These are phyloP conservation scores for Phainopepla nitens DNA, from an alignment of 2,113 vertebrate genomes.

Conservation along the genomic window DNA sequence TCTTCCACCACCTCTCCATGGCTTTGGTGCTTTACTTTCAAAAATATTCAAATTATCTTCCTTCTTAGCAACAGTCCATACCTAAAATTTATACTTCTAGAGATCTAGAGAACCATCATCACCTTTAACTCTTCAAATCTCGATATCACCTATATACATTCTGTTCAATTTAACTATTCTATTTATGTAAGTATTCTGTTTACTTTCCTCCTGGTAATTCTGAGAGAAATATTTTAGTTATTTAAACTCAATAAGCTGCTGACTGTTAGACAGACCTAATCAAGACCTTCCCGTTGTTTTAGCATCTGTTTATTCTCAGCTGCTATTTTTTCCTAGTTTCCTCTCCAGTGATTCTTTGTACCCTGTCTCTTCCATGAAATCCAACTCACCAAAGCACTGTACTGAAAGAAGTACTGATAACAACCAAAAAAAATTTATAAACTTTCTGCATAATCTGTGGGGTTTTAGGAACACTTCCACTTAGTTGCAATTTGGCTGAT, in stretches of 20 bases:
- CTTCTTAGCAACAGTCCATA: neutral
- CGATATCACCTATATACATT: neutral
- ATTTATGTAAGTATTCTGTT: neutral
- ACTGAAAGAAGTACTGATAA: neutral
- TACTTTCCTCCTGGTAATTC: neutral
- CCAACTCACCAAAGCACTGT: neutral
- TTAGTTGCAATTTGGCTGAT: neutral
- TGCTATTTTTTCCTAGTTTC: neutral
- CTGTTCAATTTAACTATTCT: neutral
- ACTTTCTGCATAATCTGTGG: accelerated
- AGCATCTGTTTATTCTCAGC: neutral
- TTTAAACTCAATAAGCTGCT: neutral
- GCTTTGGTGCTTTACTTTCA: neutral
- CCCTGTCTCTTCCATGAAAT: neutral
- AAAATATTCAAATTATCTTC: neutral
- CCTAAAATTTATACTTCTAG: neutral
- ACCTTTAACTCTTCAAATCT: neutral
- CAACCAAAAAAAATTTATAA: neutral
- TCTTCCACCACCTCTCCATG: neutral
- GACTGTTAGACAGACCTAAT: neutral
- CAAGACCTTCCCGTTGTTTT: neutral
- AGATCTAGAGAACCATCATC: neutral
- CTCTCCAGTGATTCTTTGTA: neutral
- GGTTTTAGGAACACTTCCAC: neutral
- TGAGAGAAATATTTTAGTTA: neutral